These are phyloP conservation scores for Mesembrinibis cayennensis DNA, from an alignment of 2,113 vertebrate species.

Conservation along the genomic window DNA sequence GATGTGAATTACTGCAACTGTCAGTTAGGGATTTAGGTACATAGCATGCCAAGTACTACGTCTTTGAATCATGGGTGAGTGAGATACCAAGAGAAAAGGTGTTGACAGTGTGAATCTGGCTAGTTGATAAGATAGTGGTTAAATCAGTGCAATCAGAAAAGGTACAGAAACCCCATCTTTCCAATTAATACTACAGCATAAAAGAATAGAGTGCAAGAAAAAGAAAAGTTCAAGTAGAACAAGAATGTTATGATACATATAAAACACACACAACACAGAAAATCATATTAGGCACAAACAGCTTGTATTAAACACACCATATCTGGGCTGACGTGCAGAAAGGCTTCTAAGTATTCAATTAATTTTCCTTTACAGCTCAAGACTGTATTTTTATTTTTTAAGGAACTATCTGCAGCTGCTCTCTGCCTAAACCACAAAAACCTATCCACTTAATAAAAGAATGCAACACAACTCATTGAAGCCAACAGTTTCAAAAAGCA, in stretches of 20 bases:
- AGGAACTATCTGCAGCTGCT: neutral
- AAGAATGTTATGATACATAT: neutral
- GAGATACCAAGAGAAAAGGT: neutral
- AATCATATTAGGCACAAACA: neutral
- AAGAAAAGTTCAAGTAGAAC: neutral
- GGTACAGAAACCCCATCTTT: neutral
- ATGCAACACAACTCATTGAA: conserved; percentile 3
- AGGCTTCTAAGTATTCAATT: neutral
- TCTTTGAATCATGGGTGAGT: neutral
- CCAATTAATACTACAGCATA: neutral
- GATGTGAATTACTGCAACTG: neutral
- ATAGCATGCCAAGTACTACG: neutral
- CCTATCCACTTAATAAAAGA: conserved; percentile 35
- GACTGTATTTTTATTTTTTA: neutral
- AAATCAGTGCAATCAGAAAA: neutral
- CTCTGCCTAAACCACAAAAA: conserved; percentile 34
- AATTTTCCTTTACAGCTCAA: neutral
- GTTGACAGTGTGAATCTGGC: neutral
- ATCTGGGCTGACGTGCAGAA: neutral
- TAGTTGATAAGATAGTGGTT: neutral
- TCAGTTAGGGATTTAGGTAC: neutral
- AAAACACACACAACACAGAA: neutral
- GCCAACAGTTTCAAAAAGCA: conserved; percentile 35
- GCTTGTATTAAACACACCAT: neutral
- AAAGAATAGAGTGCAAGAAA: neutral